A percentile compares a stretch with the other conserved stretches of the same genome.
phyloP scores from a whole-genome alignment of 2,888 invertebrate genomes.

The Oxycera nigricornis region DNA sequence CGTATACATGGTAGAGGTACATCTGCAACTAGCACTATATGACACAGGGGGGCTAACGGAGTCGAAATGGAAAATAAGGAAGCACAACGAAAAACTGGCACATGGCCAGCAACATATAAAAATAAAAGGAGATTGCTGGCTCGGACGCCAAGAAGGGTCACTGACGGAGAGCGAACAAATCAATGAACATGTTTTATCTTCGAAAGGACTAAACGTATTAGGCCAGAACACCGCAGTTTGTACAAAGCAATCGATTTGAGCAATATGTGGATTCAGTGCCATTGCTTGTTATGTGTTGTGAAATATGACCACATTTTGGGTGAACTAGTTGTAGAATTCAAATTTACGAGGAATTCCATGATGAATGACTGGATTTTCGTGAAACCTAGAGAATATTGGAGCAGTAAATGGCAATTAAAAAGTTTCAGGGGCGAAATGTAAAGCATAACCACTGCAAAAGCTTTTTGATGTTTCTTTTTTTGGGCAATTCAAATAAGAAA shows the following conservation, averaged over 20 bases:
- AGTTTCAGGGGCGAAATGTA: too few species aligned
- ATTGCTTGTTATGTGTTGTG: neutral
- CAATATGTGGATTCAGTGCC: neutral
- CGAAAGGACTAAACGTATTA: slow-evolving; percentile 14
- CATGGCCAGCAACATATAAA: slow-evolving; percentile 24
- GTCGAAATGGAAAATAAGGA: neutral
- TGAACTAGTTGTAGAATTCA: neutral
- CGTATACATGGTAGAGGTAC: neutral
- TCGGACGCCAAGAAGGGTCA: slow-evolving; percentile 35
- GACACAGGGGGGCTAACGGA: neutral
- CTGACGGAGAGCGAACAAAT: slow-evolving; percentile 28
- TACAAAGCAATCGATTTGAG: slow-evolving; percentile 22
- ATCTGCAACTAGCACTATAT: slow-evolving; percentile 11
- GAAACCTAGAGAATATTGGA: too few species aligned
- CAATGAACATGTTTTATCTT: slow-evolving; percentile 34
- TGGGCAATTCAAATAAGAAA: too few species aligned
- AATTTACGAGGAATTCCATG: too few species aligned
- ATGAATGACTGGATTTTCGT: too few species aligned
- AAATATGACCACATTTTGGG: neutral
- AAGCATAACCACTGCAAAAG: too few species aligned
- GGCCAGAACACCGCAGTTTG: slow-evolving; percentile 22
- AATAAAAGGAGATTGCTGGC: slow-evolving; percentile 31
- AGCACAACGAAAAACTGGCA: slow-evolving; percentile 36
- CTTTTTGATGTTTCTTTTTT: too few species aligned
- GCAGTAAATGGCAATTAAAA: too few species aligned